Evolutionary conservation across 2,888 invertebrate genomes (phyloP).

Genomic region (Ennomos erosarius): DNA sequence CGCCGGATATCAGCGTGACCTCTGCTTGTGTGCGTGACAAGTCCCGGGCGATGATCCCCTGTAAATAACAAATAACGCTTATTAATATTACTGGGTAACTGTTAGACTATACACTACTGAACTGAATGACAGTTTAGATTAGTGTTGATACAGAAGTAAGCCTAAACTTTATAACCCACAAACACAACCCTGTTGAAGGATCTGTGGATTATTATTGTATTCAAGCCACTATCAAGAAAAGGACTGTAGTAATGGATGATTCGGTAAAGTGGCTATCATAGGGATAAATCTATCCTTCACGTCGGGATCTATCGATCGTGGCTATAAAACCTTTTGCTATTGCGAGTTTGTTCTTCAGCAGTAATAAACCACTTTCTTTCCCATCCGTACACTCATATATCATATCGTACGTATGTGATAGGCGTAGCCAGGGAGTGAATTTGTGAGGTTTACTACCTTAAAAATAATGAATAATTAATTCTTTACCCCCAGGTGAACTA

Average conservation of each 20-base stretch:
- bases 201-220: no score
- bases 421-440: not conserved
- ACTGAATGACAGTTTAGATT: no score
- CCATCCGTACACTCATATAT: constrained; percentile 7
- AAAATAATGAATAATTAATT: no score
- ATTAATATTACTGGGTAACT: not conserved
- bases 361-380: constrained; percentile 21
- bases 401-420: constrained; percentile 4
- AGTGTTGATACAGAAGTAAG: no score
- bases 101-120: not conserved
- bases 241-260: constrained; percentile 5
- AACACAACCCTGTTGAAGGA: no score
- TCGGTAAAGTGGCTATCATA: constrained; percentile 32
- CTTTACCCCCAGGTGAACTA: no score
- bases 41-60: constrained; percentile 74
- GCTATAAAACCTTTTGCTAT: constrained; percentile 17
- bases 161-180: no score
- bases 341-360: constrained; percentile 19
- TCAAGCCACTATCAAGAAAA: constrained; percentile 1
- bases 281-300: constrained; percentile 25
- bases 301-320: constrained; percentile 14
- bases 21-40: constrained; percentile 66
- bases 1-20: constrained; percentile 68
- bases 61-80: constrained; percentile 30
- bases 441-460: not conserved